Evolutionary conservation across 1,140 invertebrate genomes (phyloP).

Genomic region (Bombyx mandarina): DNA sequence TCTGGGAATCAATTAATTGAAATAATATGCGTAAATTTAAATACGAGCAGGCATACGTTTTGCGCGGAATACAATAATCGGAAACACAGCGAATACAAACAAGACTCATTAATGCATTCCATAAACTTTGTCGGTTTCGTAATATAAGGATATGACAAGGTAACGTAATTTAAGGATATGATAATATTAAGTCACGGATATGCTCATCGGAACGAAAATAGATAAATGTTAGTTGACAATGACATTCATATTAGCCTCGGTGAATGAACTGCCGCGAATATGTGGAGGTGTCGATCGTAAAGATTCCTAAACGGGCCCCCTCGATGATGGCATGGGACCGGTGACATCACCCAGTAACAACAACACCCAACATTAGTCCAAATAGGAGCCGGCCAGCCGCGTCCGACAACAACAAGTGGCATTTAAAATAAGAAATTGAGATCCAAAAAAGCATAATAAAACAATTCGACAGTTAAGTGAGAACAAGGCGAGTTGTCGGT

Average conservation of each 20-base stretch:
- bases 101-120: too few relatives aligned
- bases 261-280: slow-evolving; percentile 59
- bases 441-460: slow-evolving; percentile 41
- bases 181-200: slow-evolving; percentile 15
- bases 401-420: slow-evolving; percentile 28
- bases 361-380: slow-evolving; percentile 29
- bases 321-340: slow-evolving; percentile 35
- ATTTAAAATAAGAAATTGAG: slow-evolving; percentile 45
- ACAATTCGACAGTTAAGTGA: slow-evolving; percentile 37
- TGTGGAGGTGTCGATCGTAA: slow-evolving; percentile 65
- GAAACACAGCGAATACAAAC: too few relatives aligned
- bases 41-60: too few relatives aligned
- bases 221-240: slow-evolving; percentile 37
- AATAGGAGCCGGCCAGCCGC: slow-evolving; percentile 30
- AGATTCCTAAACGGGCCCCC: slow-evolving; percentile 53
- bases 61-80: too few relatives aligned
- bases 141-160: too few relatives aligned
- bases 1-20: too few relatives aligned
- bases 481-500: slow-evolving; percentile 30
- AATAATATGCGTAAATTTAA: too few relatives aligned
- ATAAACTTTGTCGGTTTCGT: too few relatives aligned
- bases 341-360: slow-evolving; percentile 49
- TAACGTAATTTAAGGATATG: neutral
- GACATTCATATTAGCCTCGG: slow-evolving; percentile 38
- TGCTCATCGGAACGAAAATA: slow-evolving; percentile 31